Base-by-base conservation (phyloP, 2,888 invertebrate genomes). In the Neria commutata region DNA sequence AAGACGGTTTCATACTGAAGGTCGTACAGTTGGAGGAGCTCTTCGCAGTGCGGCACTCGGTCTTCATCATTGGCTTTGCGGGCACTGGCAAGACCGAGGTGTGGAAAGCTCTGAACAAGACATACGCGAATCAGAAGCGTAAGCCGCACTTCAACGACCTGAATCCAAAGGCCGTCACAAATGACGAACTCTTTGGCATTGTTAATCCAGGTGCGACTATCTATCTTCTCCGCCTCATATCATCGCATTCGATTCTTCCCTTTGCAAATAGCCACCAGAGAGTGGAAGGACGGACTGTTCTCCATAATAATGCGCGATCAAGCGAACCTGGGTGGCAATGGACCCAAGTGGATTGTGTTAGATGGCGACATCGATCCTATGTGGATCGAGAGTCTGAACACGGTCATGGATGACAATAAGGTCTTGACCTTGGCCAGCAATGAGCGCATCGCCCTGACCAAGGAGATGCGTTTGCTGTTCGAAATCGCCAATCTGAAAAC, bases 371-470 rank as follows among this genome's bases (percentile, higher is more conserved):
- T 97, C 69, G 96, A 97, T 84, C 96, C 96, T 1, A 96, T 96
- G 95, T 97, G 96, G 97, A 97, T 97, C 73, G 96, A 97, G 82
- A 95, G 95, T 29, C 85, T 97, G 25, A 97, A 97, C 77, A 97
- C 96, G 2, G 89, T 97, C 17, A 97, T 97, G 96, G 97, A 97
- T 79, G 97, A 97, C 77, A 97, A 97, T 80, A 97, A 97, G 84
- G 91, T 90, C 4, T 79, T 97, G 64, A 97, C 96, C 0, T 82
- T 97, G 68, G 96, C 96, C 5, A 95, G 95, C 80, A 96, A 97
- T 74, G 97, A 97, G 82, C 87, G 97, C 55, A 96, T 97, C 58
- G 94, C 96, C 0, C 83, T 97, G 53, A 95, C 93, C 0, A 89
- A 90, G 66, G 85, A 88, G 25, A 96, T 97, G 96, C 85, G 96